Conservation (phyloP, 2,888 invertebrate species). For the Formica aserva region DNA sequence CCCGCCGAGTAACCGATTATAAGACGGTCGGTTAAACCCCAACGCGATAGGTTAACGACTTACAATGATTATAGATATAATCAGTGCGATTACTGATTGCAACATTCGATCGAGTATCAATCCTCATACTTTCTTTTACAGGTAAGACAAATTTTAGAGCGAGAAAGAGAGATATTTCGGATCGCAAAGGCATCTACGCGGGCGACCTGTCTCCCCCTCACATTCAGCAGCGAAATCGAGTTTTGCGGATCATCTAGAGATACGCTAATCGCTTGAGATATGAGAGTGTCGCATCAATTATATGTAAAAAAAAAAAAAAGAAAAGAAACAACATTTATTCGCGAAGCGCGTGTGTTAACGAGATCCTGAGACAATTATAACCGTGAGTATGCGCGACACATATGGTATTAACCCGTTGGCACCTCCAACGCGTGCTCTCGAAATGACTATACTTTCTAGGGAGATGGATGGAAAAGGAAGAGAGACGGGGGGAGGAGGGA, state of each 20-base stretch:
- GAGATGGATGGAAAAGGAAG: not conserved
- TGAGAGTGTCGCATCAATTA: not conserved
- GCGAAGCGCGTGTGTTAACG: conserved; percentile 34
- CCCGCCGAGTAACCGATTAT: conserved; percentile 42
- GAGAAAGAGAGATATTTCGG: not conserved
- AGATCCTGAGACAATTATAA: conserved; percentile 44
- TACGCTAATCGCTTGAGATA: not conserved
- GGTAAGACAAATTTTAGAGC: not conserved
- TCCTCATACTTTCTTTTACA: not conserved
- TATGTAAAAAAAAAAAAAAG: not conserved
- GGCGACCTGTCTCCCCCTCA: not conserved
- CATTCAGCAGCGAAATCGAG: not conserved
- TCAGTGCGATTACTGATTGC: conserved; percentile 28
- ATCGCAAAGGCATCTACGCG: not conserved
- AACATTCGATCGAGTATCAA: conserved; percentile 1
- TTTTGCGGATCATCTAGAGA: not conserved
- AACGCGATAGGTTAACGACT: conserved; percentile 9
- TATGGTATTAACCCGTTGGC: conserved; percentile 39
- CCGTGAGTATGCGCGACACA: conserved; percentile 18
- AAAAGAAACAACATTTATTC: not conserved
- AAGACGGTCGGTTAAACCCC: not conserved
- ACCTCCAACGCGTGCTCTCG: conserved; percentile 20
- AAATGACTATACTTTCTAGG: conserved; percentile 32
- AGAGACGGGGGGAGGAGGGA: not conserved
- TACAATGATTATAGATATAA: not conserved